These are phyloP conservation scores for Meloidogyne floridensis DNA, from an alignment of 1,140 invertebrate genomes.

Conservation along the genomic window DNA sequence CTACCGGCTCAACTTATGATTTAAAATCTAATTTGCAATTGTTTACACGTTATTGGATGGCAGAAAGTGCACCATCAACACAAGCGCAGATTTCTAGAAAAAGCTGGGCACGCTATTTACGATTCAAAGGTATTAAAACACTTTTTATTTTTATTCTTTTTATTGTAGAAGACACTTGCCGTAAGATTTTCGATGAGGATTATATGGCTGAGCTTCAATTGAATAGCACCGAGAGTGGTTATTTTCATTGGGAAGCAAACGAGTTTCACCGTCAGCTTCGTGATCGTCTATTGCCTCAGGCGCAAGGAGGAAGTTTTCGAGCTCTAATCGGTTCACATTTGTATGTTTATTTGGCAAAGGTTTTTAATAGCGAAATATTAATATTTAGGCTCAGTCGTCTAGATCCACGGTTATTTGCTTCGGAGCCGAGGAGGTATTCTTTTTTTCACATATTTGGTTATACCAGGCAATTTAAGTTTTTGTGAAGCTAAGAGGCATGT, in stretches of 20 bases:
- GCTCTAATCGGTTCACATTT: not conserved
- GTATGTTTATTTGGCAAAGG: not conserved
- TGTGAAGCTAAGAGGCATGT: slow-evolving; percentile 18
- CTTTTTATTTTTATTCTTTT: not conserved
- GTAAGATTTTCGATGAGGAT: slow-evolving; percentile 5
- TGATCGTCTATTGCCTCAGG: slow-evolving; percentile 17
- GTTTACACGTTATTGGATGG: not conserved
- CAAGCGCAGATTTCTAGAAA: slow-evolving; percentile 25
- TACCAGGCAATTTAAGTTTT: not conserved
- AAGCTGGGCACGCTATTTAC: slow-evolving; percentile 20
- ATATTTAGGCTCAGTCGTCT: not conserved
- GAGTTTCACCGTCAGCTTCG: slow-evolving; percentile 26
- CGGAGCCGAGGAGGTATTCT: not conserved
- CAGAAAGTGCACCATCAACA: slow-evolving; percentile 4
- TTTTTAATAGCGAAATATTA: not conserved
- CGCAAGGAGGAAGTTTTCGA: slow-evolving; percentile 4
- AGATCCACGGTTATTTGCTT: slow-evolving; percentile 27
- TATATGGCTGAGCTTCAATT: slow-evolving; percentile 21
- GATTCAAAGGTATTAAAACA: not conserved
- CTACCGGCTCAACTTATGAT: not conserved
- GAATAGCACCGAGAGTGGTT: slow-evolving; percentile 27
- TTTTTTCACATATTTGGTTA: not conserved
- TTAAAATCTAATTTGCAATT: not conserved
- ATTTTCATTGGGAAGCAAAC: slow-evolving; percentile 30
- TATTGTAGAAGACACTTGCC: slow-evolving; percentile 22